phyloP scores from a whole-genome alignment of 1,140 invertebrate species.

The Lepidurus arcticus region DNA sequence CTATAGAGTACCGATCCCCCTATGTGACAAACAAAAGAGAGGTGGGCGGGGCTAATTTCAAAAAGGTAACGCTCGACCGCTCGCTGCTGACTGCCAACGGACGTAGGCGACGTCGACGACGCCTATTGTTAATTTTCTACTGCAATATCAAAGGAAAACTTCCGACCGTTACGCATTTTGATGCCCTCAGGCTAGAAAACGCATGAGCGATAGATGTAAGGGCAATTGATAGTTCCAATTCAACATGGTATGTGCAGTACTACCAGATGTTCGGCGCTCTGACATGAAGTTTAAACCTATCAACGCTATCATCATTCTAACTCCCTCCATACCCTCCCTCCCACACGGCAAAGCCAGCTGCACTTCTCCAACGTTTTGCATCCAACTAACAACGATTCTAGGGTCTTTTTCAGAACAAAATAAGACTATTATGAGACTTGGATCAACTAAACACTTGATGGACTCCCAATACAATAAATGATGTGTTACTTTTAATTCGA shows the following conservation, averaged over 20 bases:
- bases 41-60: not conserved
- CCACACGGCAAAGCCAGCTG: not conserved
- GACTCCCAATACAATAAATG: too few species aligned
- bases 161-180: not conserved
- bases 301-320: not conserved
- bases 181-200: not conserved
- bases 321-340: not conserved
- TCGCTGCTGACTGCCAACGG: not conserved
- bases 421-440: too few species aligned
- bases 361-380: slow-evolving; percentile 6
- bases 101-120: slow-evolving; percentile 7
- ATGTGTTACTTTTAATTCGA: too few species aligned
- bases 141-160: not conserved
- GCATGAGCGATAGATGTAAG: not conserved
- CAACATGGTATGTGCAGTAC: not conserved
- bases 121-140: not conserved
- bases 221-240: not conserved
- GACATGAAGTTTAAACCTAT: not conserved
- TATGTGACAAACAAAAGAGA: not conserved
- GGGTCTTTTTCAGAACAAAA: too few species aligned
- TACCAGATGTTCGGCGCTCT: not conserved
- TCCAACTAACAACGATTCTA: not conserved
- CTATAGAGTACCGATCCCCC: not conserved
- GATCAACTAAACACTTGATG: too few species aligned
- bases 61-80: slow-evolving; percentile 5